Evolutionary conservation across 2,888 invertebrate genomes (phyloP).

Genomic region (Rhimphoctona megacephalus): DNA sequence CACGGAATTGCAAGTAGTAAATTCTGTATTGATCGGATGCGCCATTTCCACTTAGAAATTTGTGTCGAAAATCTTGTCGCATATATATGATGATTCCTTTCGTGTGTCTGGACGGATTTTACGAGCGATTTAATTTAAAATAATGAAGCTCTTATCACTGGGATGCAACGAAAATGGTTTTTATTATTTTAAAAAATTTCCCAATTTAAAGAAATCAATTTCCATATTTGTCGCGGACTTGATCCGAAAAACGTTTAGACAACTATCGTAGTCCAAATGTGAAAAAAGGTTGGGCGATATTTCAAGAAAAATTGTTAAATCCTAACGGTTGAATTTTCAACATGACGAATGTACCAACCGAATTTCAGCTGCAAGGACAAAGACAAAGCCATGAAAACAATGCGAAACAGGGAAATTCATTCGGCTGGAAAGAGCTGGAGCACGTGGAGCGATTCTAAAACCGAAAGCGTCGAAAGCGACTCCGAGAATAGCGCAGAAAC

Average conservation of each 20-base stretch:
- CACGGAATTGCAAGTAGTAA: neutral
- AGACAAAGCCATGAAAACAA: slow-evolving; percentile 78
- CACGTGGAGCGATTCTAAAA: slow-evolving; percentile 79
- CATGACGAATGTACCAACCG: neutral
- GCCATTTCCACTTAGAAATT: too few species aligned
- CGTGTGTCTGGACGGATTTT: too few species aligned
- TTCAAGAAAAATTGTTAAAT: neutral
- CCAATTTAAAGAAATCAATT: too few species aligned
- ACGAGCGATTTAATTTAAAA: too few species aligned
- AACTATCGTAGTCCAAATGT: neutral
- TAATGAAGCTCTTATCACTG: too few species aligned
- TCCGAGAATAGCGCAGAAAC: slow-evolving; percentile 81
- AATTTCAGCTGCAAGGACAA: slow-evolving; percentile 74
- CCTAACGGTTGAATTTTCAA: neutral
- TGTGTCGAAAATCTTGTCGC: neutral
- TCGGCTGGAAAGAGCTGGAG: slow-evolving; percentile 76
- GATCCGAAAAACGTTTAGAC: neutral
- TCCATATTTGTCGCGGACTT: too few species aligned
- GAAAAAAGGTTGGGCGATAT: too few species aligned
- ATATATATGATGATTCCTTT: neutral
- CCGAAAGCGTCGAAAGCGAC: slow-evolving; percentile 78
- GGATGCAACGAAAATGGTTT: too few species aligned
- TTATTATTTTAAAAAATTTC: too few species aligned
- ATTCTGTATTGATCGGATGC: neutral
- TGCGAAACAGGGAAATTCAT: slow-evolving; percentile 78